Base-by-base conservation (phyloP, 2,797 vertebrate genomes). In the Enteromius trimaculatus region DNA sequence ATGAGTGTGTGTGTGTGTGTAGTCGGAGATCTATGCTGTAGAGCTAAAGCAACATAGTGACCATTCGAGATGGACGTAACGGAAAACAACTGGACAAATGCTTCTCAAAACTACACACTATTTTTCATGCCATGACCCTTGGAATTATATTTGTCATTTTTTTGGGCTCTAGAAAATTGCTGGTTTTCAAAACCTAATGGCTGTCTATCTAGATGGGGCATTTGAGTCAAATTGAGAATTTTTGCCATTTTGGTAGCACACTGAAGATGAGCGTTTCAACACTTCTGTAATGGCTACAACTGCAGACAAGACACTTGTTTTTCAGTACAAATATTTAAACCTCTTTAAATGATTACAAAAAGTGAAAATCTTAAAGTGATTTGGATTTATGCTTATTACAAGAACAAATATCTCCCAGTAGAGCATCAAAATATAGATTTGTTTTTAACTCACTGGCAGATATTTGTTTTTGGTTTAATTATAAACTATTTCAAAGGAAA, bases 1-100 rank as follows among this genome's bases (percentile, higher is more conserved):
- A 47, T 23, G 49, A 37, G n/a, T 49, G 53, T 47, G n/a, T 71
- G n/a, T n/a, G n/a, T n/a, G 34, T 37, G 6, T 37, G 76, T 71
- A 68, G 31, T 72, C 23, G 37, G 55, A 64, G 21, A 31, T 79
- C 58, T 39, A 4, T 71, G 39, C 37, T 70, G 39, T 71, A 31
- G 26, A 14, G 69, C 17, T 65, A 39, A 72, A 71, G 44, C 68
- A 79, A 42, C 34, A 26, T 8, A 37, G 19, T 72, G 79, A 49
- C 79, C 53, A 34, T 80, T 60, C 58, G 51, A 44, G 23, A 31
- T 34, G 11, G 34, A 21, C 31, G 14, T 66, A 51, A 53, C 8
- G 4, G 34, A 14, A 14, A 26, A 17, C 51, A 75, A 16, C 39
- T n/a, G 4, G 10, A 58, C 29, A 79, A 11, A 19, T 58, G 26